These are phyloP conservation scores for Neocrepidodera transversa DNA, from an alignment of 2,888 invertebrate species.

Conservation along the genomic window DNA sequence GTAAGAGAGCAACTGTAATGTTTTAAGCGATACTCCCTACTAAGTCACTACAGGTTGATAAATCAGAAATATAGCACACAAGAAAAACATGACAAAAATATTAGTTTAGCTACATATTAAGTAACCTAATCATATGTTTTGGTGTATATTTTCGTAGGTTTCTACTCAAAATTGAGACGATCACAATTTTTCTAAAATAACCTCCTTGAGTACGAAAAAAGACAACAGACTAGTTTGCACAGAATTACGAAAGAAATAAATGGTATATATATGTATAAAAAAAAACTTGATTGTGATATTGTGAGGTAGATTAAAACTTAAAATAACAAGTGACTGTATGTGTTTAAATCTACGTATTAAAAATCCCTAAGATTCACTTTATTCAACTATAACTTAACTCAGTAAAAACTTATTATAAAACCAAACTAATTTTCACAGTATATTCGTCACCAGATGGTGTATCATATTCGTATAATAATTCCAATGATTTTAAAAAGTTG, in stretches of 20 bases:
- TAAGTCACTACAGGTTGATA: no score
- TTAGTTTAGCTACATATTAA: constrained; percentile 18
- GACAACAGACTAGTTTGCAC: constrained; percentile 18
- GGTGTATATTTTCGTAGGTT: constrained; percentile 23
- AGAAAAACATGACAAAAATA: constrained; percentile 13
- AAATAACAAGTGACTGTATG: neutral
- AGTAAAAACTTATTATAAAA: no score
- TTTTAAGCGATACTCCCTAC: no score
- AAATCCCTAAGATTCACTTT: neutral
- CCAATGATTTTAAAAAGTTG: no score
- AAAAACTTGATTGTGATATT: constrained; percentile 2
- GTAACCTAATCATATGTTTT: constrained; percentile 25
- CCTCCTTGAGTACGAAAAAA: constrained; percentile 16
- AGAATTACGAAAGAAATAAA: constrained; percentile 16
- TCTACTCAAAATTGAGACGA: constrained; percentile 20
- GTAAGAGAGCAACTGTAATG: no score
- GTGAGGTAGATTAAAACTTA: constrained; percentile 7
- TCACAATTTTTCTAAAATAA: constrained; percentile 24
- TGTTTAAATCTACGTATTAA: neutral
- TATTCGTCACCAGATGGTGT: no score
- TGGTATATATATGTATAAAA: neutral
- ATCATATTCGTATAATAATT: no score
- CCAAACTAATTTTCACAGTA: no score
- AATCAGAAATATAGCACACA: constrained; percentile 6
- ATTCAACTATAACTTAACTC: neutral